A percentile compares a stretch with the other conserved stretches of the same genome.
Conservation (phyloP, 2,113 vertebrate genomes). For the Tychaedon coryphoeus region DNA sequence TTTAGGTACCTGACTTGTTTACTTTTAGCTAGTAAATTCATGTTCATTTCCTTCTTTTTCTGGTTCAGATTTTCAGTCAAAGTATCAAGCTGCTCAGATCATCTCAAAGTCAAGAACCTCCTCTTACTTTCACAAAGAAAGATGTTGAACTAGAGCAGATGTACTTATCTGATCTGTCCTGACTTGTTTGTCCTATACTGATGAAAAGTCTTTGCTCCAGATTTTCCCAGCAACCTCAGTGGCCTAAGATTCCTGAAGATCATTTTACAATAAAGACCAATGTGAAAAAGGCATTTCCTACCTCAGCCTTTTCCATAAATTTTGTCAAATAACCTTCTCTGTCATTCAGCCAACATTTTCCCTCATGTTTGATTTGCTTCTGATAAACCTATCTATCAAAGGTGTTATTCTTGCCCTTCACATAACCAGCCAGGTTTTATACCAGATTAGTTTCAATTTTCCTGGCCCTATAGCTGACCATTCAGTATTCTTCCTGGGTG, state of each 20-base stretch:
- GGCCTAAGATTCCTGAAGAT: not conserved
- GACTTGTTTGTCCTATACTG: not conserved
- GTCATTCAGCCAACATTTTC: not conserved
- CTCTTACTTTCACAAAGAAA: not conserved
- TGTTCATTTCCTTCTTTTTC: not conserved
- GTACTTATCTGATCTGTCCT: not conserved
- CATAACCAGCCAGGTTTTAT: not conserved
- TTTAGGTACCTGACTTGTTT: not conserved
- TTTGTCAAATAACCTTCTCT: not conserved
- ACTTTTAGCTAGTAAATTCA: not conserved
- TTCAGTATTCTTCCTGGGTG: not conserved
- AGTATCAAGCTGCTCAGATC: not conserved
- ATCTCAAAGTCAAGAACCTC: not conserved
- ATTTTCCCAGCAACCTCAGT: not conserved
- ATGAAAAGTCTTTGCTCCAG: not conserved
- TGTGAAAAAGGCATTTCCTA: not conserved
- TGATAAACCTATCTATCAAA: not conserved
- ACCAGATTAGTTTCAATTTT: not conserved
- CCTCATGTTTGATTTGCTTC: not conserved
- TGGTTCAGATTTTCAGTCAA: not conserved
- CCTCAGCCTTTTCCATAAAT: not conserved
- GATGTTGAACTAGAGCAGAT: not conserved
- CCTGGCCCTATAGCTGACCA: not conserved
- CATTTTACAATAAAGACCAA: not conserved
- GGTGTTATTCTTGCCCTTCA: not conserved